These are phyloP conservation scores for Phyllotreta striolata DNA, from an alignment of 2,888 invertebrate genomes.

Conservation along the genomic window DNA sequence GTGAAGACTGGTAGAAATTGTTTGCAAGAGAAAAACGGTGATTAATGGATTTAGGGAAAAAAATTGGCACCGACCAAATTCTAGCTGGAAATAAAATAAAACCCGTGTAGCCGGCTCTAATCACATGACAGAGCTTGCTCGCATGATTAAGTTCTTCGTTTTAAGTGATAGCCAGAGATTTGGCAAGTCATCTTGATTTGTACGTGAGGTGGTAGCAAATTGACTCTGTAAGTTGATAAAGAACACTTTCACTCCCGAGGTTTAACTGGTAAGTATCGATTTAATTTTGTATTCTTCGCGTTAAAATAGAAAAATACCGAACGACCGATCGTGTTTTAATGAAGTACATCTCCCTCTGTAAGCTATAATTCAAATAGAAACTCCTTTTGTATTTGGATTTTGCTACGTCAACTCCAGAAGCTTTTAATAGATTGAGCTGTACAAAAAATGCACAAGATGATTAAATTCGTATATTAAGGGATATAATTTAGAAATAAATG, in stretches of 20 bases:
- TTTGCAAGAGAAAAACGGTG: slow-evolving; percentile 26
- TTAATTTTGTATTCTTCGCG: too few species aligned
- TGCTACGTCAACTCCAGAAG: too few species aligned
- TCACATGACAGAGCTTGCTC: slow-evolving; percentile 11
- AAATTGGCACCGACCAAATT: slow-evolving; percentile 6
- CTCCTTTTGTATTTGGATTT: too few species aligned
- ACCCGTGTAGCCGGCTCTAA: slow-evolving; percentile 8
- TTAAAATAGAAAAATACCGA: too few species aligned
- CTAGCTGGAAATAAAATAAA: slow-evolving; percentile 11
- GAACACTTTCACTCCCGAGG: slow-evolving; percentile 1
- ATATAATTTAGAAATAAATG: too few species aligned
- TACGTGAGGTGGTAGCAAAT: slow-evolving; percentile 17
- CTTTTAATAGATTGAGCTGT: too few species aligned
- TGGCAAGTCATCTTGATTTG: slow-evolving; percentile 33
- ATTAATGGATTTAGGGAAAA: slow-evolving; percentile 26
- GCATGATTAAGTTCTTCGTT: slow-evolving; percentile 37
- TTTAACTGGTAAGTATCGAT: neutral
- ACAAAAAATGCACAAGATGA: too few species aligned
- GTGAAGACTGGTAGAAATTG: slow-evolving; percentile 28
- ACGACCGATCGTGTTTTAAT: too few species aligned
- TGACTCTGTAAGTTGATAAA: slow-evolving; percentile 6
- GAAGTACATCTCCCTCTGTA: too few species aligned
- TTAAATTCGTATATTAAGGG: too few species aligned
- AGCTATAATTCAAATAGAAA: too few species aligned
- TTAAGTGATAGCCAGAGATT: slow-evolving; percentile 42